Base-by-base conservation (phyloP, 2,888 invertebrate species). In the Sturmia bella region DNA sequence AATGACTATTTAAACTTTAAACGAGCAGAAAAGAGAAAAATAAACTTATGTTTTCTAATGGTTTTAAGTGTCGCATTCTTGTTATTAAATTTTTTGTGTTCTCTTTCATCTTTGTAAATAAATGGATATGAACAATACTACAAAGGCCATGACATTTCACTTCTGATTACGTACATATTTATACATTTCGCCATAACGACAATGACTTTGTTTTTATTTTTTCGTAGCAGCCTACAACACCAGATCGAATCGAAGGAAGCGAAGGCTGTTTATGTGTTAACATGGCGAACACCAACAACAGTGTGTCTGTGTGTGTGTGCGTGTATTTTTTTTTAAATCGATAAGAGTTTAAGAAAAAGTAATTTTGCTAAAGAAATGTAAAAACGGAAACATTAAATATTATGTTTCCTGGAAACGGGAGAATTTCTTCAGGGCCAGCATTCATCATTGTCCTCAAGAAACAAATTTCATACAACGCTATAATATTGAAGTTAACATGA, bases 11-110 rank as follows among this genome's bases (percentile, higher is more conserved):
- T 69, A 37, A 24, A 57, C 56, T 74, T 24, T 48, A 57, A 66
- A 69, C 15, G 32, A 69, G 41, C 5, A 66, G 7, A 57, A 11
- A 59, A 41, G 19, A 13, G 12, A 56, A 52, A 21, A 74, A 27
- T 11, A 61, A 69, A 61, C 68, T 52, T 76, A 70, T 63, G 77
- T 70, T 77, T 69, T 64, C 56, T 70, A 77, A 77, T 70, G 56
- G 70, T 15, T 77, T 56, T 70, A 64, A 77, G 69, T 69, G 57
- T 6, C 27, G 48, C 17, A 9, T 32, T 56, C 63, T 59, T 39
- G 19, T 43, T 43, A 48, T 45, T 37, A 41, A 57, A 27, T 61
- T 2, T 57, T 74, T 15, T 64, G 56, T 13, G n/a, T 11, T 56
- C 27, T 19, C 21, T 43, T 59, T 50, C 70, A 74, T 70, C 59